phyloP scores from a whole-genome alignment of 2,888 invertebrate genomes.

The Tiphia femorata region DNA sequence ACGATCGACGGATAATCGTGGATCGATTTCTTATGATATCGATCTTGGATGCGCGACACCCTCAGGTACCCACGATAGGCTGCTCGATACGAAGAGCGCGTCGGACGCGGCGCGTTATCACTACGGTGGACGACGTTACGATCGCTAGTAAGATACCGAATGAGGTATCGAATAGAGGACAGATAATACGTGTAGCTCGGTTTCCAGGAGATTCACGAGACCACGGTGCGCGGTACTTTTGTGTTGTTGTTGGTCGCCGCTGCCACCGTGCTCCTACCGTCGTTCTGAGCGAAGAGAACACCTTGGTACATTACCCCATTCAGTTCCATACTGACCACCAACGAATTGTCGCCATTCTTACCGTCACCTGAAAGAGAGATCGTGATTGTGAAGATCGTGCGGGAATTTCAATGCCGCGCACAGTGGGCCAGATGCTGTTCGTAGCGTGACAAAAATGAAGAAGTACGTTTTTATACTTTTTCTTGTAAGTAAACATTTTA shows the following conservation, averaged over 20 bases:
- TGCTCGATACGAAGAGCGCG: neutral
- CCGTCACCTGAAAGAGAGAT: constrained; percentile 78
- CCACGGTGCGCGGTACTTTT: constrained; percentile 56
- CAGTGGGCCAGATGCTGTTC: too few relatives aligned
- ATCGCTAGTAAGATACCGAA: constrained; percentile 14
- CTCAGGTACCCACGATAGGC: too few relatives aligned
- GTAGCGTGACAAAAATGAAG: too few relatives aligned
- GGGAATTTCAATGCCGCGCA: too few relatives aligned
- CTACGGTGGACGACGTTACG: constrained; percentile 11
- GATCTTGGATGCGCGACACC: too few relatives aligned
- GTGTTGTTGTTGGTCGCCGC: constrained; percentile 47
- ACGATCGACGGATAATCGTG: too few relatives aligned
- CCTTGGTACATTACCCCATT: constrained; percentile 97
- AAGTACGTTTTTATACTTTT: too few relatives aligned
- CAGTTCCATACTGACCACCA: constrained; percentile 95
- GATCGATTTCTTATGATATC: too few relatives aligned
- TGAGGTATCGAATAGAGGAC: constrained; percentile 2
- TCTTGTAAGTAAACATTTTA: too few relatives aligned
- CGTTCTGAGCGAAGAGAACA: constrained; percentile 80
- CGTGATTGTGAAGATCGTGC: neutral
- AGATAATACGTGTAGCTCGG: neutral
- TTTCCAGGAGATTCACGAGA: constrained; percentile 50
- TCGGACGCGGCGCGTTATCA: constrained; percentile 2
- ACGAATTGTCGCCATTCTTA: constrained; percentile 85
- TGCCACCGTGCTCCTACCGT: constrained; percentile 39